Evolutionary conservation across 2,797 vertebrate species (phyloP).

Genomic region (Oceanodroma leucorhoa): DNA sequence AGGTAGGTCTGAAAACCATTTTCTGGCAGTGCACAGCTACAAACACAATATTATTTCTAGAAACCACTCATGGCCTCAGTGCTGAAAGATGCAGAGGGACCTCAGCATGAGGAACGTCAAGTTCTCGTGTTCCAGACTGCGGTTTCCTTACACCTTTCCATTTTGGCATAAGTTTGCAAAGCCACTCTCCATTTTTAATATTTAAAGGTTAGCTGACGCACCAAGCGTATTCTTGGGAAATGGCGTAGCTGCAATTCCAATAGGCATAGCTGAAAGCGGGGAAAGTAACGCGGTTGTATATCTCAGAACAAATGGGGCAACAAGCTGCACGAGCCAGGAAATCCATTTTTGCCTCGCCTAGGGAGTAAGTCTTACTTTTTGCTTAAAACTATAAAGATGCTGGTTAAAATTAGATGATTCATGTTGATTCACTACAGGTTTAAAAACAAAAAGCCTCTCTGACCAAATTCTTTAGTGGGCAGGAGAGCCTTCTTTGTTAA

Average conservation of each 20-base stretch:
- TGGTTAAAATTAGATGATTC: constrained; percentile 63
- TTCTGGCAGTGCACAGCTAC: constrained; percentile 1
- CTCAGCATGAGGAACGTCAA: constrained; percentile 33
- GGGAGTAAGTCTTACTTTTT: constrained; percentile 18
- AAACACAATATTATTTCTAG: constrained; percentile 69
- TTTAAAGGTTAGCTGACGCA: constrained; percentile 55
- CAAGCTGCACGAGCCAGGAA: constrained; percentile 17
- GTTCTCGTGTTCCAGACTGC: constrained; percentile 46
- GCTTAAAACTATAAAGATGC: background rate
- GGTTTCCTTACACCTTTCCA: constrained; percentile 65
- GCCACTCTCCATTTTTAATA: constrained; percentile 62
- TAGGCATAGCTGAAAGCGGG: background rate
- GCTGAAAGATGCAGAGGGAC: constrained; percentile 48
- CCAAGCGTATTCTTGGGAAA: constrained; percentile 23
- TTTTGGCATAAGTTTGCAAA: constrained; percentile 53
- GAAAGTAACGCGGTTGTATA: background rate
- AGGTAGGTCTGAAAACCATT: constrained; percentile 22
- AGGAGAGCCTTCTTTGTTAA: constrained; percentile 66
- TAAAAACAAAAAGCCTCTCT: constrained; percentile 60
- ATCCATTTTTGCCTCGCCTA: constrained; percentile 10
- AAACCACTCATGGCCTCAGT: constrained; percentile 58
- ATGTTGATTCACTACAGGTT: constrained; percentile 62
- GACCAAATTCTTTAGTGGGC: constrained; percentile 63
- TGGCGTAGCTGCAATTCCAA: background rate
- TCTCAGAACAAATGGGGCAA: constrained; percentile 21